Conservation (phyloP, 2,113 vertebrate species). For the Aegithalos caudatus region DNA sequence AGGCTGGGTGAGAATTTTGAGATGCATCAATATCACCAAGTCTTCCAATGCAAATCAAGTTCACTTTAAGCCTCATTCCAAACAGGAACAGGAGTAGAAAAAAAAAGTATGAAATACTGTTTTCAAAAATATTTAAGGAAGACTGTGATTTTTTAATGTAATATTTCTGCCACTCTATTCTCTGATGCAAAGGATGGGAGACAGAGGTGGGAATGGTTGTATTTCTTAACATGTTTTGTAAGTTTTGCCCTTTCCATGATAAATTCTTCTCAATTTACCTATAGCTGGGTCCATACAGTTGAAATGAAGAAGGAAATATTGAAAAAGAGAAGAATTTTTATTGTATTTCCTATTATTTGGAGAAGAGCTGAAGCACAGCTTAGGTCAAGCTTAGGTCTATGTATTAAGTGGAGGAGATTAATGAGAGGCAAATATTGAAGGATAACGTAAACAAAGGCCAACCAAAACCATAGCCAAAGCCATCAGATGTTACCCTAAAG, state of each 20-base stretch:
- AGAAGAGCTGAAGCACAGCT: neutral
- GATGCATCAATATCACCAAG: neutral
- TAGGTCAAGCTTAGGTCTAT: neutral
- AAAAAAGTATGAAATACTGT: rapidly evolving
- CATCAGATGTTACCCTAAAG: neutral
- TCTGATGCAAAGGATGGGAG: too few species aligned
- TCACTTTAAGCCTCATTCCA: neutral
- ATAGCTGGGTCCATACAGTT: rapidly evolving
- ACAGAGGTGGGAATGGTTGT: rapidly evolving
- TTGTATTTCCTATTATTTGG: rapidly evolving
- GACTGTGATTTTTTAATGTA: rapidly evolving
- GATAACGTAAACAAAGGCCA: neutral
- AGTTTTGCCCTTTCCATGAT: neutral
- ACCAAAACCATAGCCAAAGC: neutral
- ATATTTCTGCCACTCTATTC: rapidly evolving
- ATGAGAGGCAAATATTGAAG: neutral
- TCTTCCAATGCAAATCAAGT: neutral
- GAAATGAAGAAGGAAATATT: neutral
- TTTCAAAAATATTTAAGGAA: neutral
- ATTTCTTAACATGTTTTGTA: neutral
- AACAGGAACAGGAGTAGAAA: neutral
- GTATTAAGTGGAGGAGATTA: neutral
- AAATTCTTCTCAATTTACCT: neutral
- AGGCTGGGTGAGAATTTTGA: neutral
- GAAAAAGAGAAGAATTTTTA: neutral